These are phyloP conservation scores for Ptyas mucosa DNA, from an alignment of 2,113 vertebrate species.

Conservation along the genomic window DNA sequence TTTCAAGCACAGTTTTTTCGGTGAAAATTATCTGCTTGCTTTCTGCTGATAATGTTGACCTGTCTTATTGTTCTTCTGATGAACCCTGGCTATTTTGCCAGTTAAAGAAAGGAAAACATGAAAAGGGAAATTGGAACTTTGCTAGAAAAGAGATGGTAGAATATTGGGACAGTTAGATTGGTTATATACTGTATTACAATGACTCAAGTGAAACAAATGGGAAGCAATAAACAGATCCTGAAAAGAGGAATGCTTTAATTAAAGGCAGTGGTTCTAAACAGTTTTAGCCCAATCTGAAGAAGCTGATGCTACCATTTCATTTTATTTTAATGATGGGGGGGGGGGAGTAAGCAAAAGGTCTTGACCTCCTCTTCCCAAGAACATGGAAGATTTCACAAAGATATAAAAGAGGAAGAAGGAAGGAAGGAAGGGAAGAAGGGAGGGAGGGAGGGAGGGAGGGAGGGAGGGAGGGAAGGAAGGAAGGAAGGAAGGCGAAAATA, in stretches of 20 bases:
- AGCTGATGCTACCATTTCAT: not conserved
- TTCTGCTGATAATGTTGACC: not conserved
- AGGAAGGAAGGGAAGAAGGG: not conserved
- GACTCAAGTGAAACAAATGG: not conserved
- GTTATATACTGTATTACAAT: not conserved
- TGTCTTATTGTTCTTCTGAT: not conserved
- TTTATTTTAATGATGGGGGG: not conserved
- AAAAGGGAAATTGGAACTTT: not conserved
- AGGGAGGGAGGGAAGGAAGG: too few species aligned
- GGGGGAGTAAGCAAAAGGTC: not conserved
- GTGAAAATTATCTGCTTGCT: not conserved
- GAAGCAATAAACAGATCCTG: not conserved
- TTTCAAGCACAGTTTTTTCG: not conserved
- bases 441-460: not conserved
- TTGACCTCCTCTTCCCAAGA: not conserved
- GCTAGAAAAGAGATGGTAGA: not conserved
- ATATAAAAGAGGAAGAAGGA: not conserved
- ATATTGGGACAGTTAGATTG: not conserved
- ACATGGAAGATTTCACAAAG: not conserved
- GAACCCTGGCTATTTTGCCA: not conserved
- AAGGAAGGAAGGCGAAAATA: not conserved
- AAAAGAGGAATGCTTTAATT: not conserved
- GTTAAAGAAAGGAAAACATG: not conserved
- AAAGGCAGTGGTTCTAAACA: not conserved
- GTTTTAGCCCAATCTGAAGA: not conserved